Evolutionary conservation across 2,113 vertebrate species (phyloP).

Genomic region (Microcebus griseorufus): DNA sequence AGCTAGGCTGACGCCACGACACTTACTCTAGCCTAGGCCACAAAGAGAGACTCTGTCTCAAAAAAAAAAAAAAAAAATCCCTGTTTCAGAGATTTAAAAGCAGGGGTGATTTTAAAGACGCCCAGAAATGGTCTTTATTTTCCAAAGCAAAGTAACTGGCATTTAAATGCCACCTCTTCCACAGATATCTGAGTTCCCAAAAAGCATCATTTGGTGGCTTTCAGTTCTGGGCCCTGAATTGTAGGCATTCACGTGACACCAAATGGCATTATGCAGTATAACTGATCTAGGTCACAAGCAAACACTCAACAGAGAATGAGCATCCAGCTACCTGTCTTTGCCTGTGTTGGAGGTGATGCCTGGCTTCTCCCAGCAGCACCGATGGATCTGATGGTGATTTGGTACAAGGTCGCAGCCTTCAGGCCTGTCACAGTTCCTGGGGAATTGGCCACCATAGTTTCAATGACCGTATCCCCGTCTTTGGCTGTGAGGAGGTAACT

Average conservation of each 20-base stretch:
- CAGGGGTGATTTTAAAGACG: background rate
- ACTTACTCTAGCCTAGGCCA: no score
- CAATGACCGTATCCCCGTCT: constrained; percentile 84
- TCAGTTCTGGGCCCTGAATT: background rate
- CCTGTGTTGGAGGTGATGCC: constrained; percentile 86
- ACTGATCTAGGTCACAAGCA: background rate
- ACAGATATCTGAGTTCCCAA: background rate
- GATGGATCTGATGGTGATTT: constrained; percentile 90
- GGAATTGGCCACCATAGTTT: constrained; percentile 86
- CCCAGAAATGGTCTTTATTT: constrained; percentile 23
- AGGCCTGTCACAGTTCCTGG: constrained; percentile 89
- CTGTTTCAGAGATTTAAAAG: constrained; percentile 17
- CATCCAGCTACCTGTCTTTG: constrained; percentile 90
- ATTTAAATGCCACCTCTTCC: constrained; percentile 4
- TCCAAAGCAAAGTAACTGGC: constrained; percentile 30
- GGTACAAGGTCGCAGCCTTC: constrained; percentile 89
- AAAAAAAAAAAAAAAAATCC: background rate
- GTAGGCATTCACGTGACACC: background rate
- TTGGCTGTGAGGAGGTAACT: constrained; percentile 90
- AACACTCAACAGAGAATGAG: background rate
- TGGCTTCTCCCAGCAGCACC: constrained; percentile 91
- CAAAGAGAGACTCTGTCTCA: no score
- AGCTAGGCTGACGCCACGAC: no score
- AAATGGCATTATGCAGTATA: background rate
- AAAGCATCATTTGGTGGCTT: background rate